Evolutionary conservation across 1,140 invertebrate genomes (phyloP).

Genomic region (Augochlora pura): DNA sequence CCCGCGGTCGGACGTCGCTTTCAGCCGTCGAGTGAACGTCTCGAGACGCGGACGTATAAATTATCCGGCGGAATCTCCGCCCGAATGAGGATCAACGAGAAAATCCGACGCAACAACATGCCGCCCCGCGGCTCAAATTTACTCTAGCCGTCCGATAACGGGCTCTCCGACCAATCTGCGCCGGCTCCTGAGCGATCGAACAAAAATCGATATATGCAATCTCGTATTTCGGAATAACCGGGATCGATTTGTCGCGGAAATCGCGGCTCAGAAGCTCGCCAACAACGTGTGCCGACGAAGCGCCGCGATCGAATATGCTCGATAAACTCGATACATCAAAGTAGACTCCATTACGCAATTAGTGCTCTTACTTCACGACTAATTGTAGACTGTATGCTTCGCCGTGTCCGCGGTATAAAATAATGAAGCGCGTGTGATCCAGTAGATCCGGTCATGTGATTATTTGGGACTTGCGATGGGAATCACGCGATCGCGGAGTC

Average conservation of each 20-base stretch:
- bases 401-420: neutral
- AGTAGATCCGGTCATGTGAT: too few relatives aligned
- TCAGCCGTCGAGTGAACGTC: neutral
- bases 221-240: neutral
- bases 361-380: too few relatives aligned
- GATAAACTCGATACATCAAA: too few relatives aligned
- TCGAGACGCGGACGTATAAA: neutral
- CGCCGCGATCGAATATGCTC: too few relatives aligned
- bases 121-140: neutral
- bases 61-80: neutral
- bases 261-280: neutral
- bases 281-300: neutral
- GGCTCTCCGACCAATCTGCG: slow-evolving; percentile 3
- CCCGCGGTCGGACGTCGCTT: too few relatives aligned
- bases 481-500: too few relatives aligned
- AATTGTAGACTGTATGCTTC: too few relatives aligned
- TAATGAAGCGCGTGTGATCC: too few relatives aligned
- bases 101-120: neutral
- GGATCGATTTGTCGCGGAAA: slow-evolving; percentile 16
- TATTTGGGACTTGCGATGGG: too few relatives aligned
- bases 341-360: too few relatives aligned
- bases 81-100: neutral
- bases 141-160: neutral
- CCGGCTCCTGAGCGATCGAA: neutral
- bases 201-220: neutral